Base-by-base conservation (phyloP, 2,888 invertebrate genomes). In the Leptogaster cylindrica region DNA sequence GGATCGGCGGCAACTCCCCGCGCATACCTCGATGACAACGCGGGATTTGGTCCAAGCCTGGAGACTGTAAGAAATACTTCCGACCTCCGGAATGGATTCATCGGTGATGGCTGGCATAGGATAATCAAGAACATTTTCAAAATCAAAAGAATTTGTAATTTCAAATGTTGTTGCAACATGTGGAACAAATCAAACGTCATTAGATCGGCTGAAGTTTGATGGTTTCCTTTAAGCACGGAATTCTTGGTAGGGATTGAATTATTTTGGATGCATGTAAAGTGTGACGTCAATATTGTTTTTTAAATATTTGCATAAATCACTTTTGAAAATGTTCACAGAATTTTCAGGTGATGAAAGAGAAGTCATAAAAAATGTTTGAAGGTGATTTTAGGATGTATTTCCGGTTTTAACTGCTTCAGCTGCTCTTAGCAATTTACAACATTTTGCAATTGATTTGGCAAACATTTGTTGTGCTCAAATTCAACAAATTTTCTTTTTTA, bases 111-210 rank as follows among this genome's bases (percentile, higher is more conserved):
- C 12, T 31, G 18, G 12, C 23, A 52, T 10, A n/a, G 10, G 10
- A 7, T 31, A 18, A 52, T 14, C 52, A 18, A 20, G 6, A 52
- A 52, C 18, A 18, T 52, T 33, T 52, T 52, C 31, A 28, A 28
- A 27, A 27, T 52, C 31, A 18, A 7, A 52, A 8, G 14, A 52
- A 33, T 33, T 52, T 33, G 31, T 2, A 50, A 50, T 50, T 50
- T 14, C 33, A 10, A 18, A 52, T 31, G 16, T 52, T 20, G 31
- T 28, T 28, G 31, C 10, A 52, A 52, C 52, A 52, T 52, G 6
- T 31, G 52, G 16, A 28, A 52, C 31, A 31, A 52, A 52, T 52
- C 52, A 52, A 33, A 20, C n/a, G 46, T 7, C 25, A 25, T 25
- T 23, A 18, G n/a, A 23, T 20, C 46, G n/a, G 14, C n/a, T 5